These are phyloP conservation scores for Drosophila subquinaria DNA, from an alignment of 2,888 invertebrate species.

Conservation along the genomic window DNA sequence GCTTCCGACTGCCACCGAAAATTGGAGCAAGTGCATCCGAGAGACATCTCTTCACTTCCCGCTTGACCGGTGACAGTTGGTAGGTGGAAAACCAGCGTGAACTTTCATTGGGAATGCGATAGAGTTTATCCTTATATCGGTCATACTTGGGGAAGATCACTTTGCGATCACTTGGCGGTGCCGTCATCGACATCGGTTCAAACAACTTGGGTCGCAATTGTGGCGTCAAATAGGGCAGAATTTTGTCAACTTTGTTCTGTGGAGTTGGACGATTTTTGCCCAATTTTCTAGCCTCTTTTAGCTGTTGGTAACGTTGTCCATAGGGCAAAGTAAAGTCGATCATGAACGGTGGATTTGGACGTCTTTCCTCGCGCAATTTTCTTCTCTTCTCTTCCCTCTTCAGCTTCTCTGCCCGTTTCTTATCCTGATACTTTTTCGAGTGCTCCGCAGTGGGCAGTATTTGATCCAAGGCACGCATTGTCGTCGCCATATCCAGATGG, in stretches of 20 bases:
- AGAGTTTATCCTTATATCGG: constrained; percentile 30
- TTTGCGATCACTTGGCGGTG: background rate
- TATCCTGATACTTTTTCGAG: constrained; percentile 40
- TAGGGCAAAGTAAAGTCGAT: background rate
- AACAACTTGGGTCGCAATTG: constrained; percentile 43
- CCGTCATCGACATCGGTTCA: background rate
- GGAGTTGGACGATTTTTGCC: background rate
- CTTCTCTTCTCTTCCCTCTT: background rate
- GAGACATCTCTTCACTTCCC: constrained; percentile 51
- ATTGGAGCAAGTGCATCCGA: constrained; percentile 37
- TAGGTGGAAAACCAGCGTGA: constrained; percentile 66
- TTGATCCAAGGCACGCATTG: constrained; percentile 81
- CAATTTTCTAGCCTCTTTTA: background rate
- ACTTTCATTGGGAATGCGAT: constrained; percentile 48
- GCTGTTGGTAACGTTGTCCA: background rate
- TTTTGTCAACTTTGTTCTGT: accelerated
- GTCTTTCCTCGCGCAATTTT: background rate
- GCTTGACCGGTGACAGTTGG: constrained; percentile 49
- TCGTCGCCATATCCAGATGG: constrained; percentile 83
- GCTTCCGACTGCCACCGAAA: background rate
- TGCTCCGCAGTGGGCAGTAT: constrained; percentile 73
- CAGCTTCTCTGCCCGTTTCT: background rate
- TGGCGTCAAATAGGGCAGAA: constrained; percentile 40
- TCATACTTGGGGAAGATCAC: constrained; percentile 23
- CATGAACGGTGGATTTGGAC: background rate